Percentiles rank a stretch among this genome's conserved stretches.
Evolutionary conservation across 2,888 invertebrate species (phyloP).

Genomic region (Rhaphigaster nebulosa): DNA sequence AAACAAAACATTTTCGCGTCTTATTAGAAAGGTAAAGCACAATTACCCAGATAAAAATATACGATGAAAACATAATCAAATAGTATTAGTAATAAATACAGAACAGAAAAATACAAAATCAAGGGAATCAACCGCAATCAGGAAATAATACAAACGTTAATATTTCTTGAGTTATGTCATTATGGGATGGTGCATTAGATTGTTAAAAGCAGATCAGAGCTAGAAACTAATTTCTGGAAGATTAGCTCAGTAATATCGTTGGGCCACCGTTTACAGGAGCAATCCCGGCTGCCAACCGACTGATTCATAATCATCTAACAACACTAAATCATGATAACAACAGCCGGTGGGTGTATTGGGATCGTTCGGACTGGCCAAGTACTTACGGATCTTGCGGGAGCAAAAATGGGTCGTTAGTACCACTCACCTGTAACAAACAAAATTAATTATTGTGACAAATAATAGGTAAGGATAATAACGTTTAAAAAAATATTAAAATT

Average conservation of each 20-base stretch:
- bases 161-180: background rate
- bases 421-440: constrained; percentile 15
- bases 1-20: no score
- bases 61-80: no score
- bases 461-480: background rate
- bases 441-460: background rate
- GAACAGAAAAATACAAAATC: no score
- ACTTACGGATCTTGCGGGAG: background rate
- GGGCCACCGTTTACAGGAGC: background rate
- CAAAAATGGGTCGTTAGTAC: background rate
- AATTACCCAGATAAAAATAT: no score
- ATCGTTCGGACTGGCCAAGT: background rate
- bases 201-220: background rate
- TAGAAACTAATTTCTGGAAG: constrained; percentile 30
- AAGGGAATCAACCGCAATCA: no score
- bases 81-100: no score
- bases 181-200: background rate
- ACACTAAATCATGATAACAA: constrained; percentile 16
- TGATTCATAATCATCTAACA: constrained; percentile 27
- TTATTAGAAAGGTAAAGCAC: no score
- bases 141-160: background rate
- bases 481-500: background rate
- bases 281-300: background rate
- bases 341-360: background rate
- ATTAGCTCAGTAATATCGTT: constrained; percentile 3